A percentile compares a stretch with the other conserved stretches of the same genome.
phyloP scores from a whole-genome alignment of 2,797 vertebrate genomes.

The Acanthurus tractus region DNA sequence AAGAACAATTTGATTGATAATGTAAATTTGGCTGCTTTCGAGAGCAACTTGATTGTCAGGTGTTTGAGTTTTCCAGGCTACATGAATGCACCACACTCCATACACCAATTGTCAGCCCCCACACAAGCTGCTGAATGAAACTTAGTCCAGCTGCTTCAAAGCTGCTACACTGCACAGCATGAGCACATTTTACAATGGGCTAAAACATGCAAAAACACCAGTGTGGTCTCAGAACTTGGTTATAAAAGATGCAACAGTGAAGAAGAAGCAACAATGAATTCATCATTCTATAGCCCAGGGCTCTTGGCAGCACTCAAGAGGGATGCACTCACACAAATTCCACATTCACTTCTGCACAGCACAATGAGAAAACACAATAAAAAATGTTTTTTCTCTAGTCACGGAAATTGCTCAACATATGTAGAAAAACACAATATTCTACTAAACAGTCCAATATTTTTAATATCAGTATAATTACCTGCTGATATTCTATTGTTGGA shows the following conservation, averaged over 20 bases:
- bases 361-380: constrained; percentile 28
- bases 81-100: neutral
- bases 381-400: constrained; percentile 14
- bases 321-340: constrained; percentile 27
- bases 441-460: constrained; percentile 22
- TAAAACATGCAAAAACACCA: constrained; percentile 38
- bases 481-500: constrained; percentile 44
- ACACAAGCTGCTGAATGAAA: constrained; percentile 30
- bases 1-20: neutral
- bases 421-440: constrained; percentile 37
- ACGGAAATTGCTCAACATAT: constrained; percentile 31
- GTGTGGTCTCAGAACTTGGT: constrained; percentile 37
- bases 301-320: constrained; percentile 43
- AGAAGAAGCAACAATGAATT: constrained; percentile 56
- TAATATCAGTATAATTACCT: constrained; percentile 39
- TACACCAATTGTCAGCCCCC: constrained; percentile 25
- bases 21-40: neutral
- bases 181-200: constrained; percentile 27
- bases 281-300: constrained; percentile 48
- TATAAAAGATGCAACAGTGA: constrained; percentile 47
- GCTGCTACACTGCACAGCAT: constrained; percentile 20
- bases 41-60: constrained; percentile 6
- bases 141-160: constrained; percentile 25
- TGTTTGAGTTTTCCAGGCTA: constrained; percentile 25
- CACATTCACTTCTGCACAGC: constrained; percentile 27